Base-by-base conservation (phyloP, 64 coral and sea anemone genomes). In the Orbicella faveolata region DNA sequence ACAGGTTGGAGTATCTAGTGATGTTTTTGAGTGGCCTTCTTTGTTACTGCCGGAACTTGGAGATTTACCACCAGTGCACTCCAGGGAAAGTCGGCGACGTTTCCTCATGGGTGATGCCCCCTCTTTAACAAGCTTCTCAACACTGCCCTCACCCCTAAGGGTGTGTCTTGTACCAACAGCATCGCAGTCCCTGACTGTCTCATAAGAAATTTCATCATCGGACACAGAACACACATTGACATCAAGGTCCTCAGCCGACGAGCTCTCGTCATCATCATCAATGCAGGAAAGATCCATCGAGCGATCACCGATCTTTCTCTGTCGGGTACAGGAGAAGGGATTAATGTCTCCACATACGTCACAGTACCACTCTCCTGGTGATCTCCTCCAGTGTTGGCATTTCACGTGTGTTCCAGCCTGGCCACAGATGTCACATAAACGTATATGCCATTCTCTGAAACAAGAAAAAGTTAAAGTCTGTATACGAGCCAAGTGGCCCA, bases 331-430 rank as follows among this genome's bases (percentile, higher is more conserved):
- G 11, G 51, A 30, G 26, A 52, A 21, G 61, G 62, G 41, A 11
- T 44, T 2, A n/a, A 36, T 70, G 7, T 52, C 64, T 21, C 81
- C 86, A 72, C 94, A 96, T 1, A 36, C 67, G n/a, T 85, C 65
- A 64, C 94, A 96, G 12, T 87, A 36, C 90, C 90, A 93, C 87
- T 85, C 57, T 2, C 39, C 61, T 21, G 92, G 94, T 57, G 90
- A 30, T 16, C 34, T 92, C 23, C 12, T 78, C 95, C 92, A 95
- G 36, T 74, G 73, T 78, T 95, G 90, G 79, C 96, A 98, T 10
- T 76, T 77, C 12, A 92, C 16, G 48, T 98, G 96, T 0, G 96
- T 95, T 19, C 96, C 96, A 95, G 77, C 83, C 75, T 98, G 96
- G 23, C 96, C 96, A 69, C 96, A 98, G 2, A 61, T 15, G 68